These are phyloP conservation scores for Cylindroiulus punctatus DNA, from an alignment of 2,888 invertebrate genomes.

Conservation along the genomic window DNA sequence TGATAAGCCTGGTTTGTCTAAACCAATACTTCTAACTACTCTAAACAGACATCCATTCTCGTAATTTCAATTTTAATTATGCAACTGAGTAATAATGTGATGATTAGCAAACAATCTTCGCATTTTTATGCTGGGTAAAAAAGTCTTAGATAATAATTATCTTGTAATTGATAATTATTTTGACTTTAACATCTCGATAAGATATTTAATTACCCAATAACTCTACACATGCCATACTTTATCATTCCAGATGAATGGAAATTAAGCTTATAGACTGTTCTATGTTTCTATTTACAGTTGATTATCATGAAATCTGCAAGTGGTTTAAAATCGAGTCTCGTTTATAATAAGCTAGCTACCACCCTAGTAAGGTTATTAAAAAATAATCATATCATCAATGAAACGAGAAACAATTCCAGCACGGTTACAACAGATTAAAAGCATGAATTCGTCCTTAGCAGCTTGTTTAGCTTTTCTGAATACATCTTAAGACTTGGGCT, in stretches of 20 bases:
- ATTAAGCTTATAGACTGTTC: not conserved
- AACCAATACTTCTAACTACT: not conserved
- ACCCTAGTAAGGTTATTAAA: not conserved
- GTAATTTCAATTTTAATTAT: too few relatives aligned
- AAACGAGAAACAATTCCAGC: not conserved
- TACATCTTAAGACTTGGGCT: not conserved
- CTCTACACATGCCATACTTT: not conserved
- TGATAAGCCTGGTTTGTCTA: too few relatives aligned
- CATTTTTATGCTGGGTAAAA: too few relatives aligned
- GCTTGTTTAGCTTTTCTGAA: constrained; percentile 17
- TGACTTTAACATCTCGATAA: too few relatives aligned
- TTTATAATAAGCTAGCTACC: not conserved
- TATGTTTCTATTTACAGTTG: not conserved
- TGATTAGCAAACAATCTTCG: too few relatives aligned
- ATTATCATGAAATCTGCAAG: not conserved
- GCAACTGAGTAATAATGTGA: too few relatives aligned
- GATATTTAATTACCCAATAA: too few relatives aligned
- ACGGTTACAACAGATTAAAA: not conserved
- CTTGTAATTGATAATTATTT: too few relatives aligned
- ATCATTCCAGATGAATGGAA: not conserved
- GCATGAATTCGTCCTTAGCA: constrained; percentile 14
- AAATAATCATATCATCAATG: not conserved
- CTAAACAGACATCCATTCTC: too few relatives aligned
- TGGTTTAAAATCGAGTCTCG: not conserved
- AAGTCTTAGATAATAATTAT: not conserved